These are phyloP conservation scores for Rhegmatorhina hoffmannsi DNA, from an alignment of 2,113 vertebrate species.

Conservation along the genomic window DNA sequence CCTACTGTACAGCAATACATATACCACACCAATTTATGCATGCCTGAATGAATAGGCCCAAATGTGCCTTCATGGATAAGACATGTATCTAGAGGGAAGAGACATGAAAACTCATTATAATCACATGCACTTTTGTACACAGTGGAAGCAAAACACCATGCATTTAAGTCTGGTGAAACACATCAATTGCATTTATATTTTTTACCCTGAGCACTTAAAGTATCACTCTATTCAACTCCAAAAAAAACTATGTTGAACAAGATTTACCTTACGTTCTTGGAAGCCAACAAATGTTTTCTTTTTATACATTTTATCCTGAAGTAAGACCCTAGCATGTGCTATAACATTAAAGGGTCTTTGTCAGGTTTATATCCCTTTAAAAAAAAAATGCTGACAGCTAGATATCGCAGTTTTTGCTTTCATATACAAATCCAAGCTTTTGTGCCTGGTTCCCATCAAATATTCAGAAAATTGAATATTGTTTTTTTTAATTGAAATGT, in stretches of 20 bases:
- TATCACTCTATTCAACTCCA: neutral
- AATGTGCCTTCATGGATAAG: neutral
- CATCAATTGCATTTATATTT: neutral
- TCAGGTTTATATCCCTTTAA: conserved; percentile 31
- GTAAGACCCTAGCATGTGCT: neutral
- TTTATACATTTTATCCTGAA: conserved; percentile 10
- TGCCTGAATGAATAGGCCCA: neutral
- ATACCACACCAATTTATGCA: neutral
- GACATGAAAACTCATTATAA: neutral
- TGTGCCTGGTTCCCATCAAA: conserved; percentile 19
- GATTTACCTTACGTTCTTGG: neutral
- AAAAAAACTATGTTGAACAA: neutral
- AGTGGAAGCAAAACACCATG: neutral
- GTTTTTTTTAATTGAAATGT: conserved; percentile 69
- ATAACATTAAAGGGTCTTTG: conserved; percentile 57
- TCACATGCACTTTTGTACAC: neutral
- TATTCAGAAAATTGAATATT: conserved; percentile 46
- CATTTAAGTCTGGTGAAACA: neutral
- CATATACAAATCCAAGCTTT: conserved; percentile 67
- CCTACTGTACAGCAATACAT: neutral
- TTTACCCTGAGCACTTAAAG: neutral
- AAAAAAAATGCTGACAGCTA: conserved; percentile 45
- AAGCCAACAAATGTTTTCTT: neutral
- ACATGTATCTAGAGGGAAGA: neutral
- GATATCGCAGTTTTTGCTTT: conserved; percentile 63